A percentile compares a stretch with the other conserved stretches of the same genome.
Evolutionary conservation across 2,797 vertebrate species (phyloP).

Genomic region (Spinus olivaceus): DNA sequence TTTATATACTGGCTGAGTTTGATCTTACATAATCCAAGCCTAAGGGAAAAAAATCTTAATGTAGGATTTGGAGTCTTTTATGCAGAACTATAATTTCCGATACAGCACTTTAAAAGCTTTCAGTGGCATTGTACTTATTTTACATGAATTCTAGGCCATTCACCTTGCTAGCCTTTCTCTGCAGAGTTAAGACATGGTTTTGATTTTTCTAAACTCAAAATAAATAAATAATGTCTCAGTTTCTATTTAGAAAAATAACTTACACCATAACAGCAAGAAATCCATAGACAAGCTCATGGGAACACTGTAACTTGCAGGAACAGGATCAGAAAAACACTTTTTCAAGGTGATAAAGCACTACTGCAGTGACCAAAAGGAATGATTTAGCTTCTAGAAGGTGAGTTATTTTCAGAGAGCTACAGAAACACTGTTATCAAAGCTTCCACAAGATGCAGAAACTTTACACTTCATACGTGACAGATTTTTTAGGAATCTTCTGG

Average conservation of each 20-base stretch:
- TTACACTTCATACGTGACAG: background rate
- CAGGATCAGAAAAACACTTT: background rate
- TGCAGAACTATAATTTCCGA: background rate
- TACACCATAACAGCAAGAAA: background rate
- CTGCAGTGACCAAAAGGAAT: background rate
- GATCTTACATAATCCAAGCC: background rate
- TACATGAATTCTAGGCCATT: background rate
- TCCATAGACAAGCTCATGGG: background rate
- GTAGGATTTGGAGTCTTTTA: background rate
- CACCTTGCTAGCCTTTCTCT: background rate
- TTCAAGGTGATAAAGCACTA: background rate
- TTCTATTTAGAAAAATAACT: constrained; percentile 5
- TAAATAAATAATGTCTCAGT: background rate
- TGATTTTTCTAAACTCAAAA: background rate
- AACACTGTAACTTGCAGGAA: background rate
- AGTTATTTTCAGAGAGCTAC: background rate
- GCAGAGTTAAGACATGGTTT: background rate
- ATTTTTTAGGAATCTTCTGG: background rate
- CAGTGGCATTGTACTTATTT: background rate
- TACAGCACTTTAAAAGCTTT: background rate
- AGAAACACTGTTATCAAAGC: background rate
- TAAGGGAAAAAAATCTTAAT: background rate
- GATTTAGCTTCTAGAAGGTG: background rate
- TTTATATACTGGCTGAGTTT: background rate
- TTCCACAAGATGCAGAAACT: background rate